These are phyloP conservation scores for Ophioderma brevispina DNA, from an alignment of 35 echinoderm and acorn worm species.

Conservation along the genomic window DNA sequence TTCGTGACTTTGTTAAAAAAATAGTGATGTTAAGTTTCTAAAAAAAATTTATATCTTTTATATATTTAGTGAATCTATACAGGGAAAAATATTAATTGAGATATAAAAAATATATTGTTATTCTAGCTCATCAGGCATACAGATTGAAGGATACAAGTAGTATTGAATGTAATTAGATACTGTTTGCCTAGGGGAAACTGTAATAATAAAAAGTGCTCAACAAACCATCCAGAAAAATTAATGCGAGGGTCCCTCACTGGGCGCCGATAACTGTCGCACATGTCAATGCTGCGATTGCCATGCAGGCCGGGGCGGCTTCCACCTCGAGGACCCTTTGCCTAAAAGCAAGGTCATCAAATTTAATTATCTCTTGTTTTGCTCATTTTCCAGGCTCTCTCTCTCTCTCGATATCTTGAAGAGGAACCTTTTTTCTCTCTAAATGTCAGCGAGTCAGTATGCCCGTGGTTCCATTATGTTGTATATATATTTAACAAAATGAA, in stretches of 20 bases:
- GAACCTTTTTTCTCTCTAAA: slow-evolving; percentile 1
- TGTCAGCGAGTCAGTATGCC: not conserved
- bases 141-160: not conserved
- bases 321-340: not conserved
- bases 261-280: too few relatives aligned
- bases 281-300: not conserved
- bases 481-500: not conserved
- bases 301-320: not conserved
- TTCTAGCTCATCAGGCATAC: not conserved
- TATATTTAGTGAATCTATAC: too few relatives aligned
- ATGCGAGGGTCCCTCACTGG: not conserved
- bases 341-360: not conserved
- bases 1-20: too few relatives aligned
- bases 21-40: too few relatives aligned
- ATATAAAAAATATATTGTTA: slow-evolving; percentile 7
- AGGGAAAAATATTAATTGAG: not conserved
- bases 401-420: slow-evolving; percentile 5
- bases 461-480: not conserved
- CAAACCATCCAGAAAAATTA: slow-evolving; percentile 7
- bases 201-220: slow-evolving; percentile 8
- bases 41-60: too few relatives aligned
- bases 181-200: not conserved
- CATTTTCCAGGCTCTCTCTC: not conserved
- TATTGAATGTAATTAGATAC: slow-evolving; percentile 12
- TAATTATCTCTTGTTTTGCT: slow-evolving; percentile 14